Percentiles rank a stretch among this genome's conserved stretches.
Conservation (phyloP, 2,113 vertebrate genomes). For the Podiceps cristatus region DNA sequence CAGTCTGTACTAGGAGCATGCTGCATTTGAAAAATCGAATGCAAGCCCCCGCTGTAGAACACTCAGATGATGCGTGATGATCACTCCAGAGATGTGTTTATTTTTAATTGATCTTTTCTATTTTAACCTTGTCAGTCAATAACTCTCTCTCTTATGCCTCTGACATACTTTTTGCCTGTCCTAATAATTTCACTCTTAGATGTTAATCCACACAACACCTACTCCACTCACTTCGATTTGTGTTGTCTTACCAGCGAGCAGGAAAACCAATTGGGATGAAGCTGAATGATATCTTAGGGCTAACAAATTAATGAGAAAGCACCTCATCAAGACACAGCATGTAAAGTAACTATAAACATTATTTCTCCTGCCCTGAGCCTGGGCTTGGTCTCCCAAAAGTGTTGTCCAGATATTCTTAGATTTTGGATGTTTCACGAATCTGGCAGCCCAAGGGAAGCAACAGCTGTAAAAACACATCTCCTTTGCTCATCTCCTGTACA, state of each 20-base stretch:
- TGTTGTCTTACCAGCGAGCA: background rate
- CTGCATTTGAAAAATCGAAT: background rate
- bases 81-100: accelerated
- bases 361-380: background rate
- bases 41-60: background rate
- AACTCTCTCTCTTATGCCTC: background rate
- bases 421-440: background rate
- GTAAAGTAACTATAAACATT: background rate
- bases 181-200: background rate
- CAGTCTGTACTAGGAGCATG: background rate
- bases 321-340: background rate
- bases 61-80: background rate
- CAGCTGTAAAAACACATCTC: background rate
- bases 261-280: background rate
- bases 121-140: background rate
- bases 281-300: background rate
- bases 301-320: background rate
- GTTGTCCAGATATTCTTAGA: background rate
- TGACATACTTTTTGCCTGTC: background rate
- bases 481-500: background rate
- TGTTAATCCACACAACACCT: background rate
- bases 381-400: background rate
- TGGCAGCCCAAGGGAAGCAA: background rate
- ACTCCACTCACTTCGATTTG: background rate
- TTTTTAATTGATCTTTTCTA: background rate